Conservation (phyloP, 1,140 invertebrate genomes). For the Gonioctena quinquepunctata region DNA sequence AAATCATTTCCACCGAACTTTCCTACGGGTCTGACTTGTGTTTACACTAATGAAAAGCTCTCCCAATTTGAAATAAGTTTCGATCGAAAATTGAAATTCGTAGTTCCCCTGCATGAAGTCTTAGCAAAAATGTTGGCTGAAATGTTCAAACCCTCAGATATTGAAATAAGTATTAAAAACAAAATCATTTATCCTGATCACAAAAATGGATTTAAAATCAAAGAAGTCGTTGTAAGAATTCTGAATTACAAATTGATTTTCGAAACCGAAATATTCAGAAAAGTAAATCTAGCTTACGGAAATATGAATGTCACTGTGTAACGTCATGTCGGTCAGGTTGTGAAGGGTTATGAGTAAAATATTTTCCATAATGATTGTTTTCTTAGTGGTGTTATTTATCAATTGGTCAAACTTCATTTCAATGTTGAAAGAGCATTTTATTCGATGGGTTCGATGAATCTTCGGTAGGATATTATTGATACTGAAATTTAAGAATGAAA, state of each 20-base stretch:
- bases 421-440: too few species aligned
- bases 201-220: not conserved
- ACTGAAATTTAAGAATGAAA: too few species aligned
- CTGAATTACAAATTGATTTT: not conserved
- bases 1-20: not conserved
- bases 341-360: too few species aligned
- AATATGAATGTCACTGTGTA: not conserved
- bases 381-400: too few species aligned
- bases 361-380: too few species aligned
- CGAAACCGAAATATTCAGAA: not conserved
- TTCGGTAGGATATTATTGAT: too few species aligned
- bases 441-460: too few species aligned
- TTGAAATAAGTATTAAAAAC: not conserved
- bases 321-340: too few species aligned
- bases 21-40: not conserved
- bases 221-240: not conserved
- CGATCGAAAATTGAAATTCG: not conserved
- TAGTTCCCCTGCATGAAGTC: not conserved
- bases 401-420: too few species aligned
- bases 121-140: not conserved
- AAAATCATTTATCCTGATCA: not conserved
- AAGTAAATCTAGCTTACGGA: not conserved
- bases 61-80: not conserved
- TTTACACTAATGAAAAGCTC: not conserved
- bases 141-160: not conserved